Conservation (phyloP, 1,140 invertebrate species). For the Drosophila dunni region DNA sequence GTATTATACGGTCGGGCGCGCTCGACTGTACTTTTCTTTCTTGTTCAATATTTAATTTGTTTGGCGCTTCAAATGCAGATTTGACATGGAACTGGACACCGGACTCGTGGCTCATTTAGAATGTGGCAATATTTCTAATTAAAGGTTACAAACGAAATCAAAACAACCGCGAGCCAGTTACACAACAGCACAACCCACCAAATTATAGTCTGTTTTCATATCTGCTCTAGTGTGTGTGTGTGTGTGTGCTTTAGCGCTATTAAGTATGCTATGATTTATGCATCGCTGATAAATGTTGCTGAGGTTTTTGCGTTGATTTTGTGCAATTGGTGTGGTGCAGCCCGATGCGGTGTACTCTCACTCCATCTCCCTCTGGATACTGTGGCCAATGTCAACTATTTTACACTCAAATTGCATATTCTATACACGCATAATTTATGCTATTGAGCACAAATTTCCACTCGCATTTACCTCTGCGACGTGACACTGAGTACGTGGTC, state of each 20-base stretch:
- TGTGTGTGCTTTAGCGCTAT: slow-evolving; percentile 46
- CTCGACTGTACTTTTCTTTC: no score
- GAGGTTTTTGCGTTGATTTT: slow-evolving; percentile 74
- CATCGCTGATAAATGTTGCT: slow-evolving; percentile 76
- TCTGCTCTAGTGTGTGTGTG: slow-evolving; percentile 5
- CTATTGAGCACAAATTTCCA: slow-evolving; percentile 56
- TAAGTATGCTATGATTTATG: slow-evolving; percentile 81
- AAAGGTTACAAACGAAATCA: slow-evolving; percentile 81
- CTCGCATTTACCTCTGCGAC: background rate
- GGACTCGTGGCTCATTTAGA: slow-evolving; percentile 63
- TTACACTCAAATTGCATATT: slow-evolving; percentile 72
- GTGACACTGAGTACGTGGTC: background rate
- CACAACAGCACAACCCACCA: slow-evolving; percentile 55
- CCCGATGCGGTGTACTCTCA: slow-evolving; percentile 10
- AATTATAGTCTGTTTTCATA: slow-evolving; percentile 6
- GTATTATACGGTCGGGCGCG: no score
- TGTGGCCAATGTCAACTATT: slow-evolving; percentile 60
- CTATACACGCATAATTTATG: slow-evolving; percentile 72
- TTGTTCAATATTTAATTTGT: slow-evolving; percentile 81
- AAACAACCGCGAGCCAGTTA: slow-evolving; percentile 70
- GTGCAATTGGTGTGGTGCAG: slow-evolving; percentile 46
- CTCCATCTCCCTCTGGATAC: background rate
- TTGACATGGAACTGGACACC: background rate
- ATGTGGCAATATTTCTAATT: slow-evolving; percentile 81
- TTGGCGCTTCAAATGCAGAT: slow-evolving; percentile 7